Percentiles rank a stretch among this genome's conserved stretches.
phyloP scores from a whole-genome alignment of 1,140 invertebrate genomes.

The Drosophila funebris region DNA sequence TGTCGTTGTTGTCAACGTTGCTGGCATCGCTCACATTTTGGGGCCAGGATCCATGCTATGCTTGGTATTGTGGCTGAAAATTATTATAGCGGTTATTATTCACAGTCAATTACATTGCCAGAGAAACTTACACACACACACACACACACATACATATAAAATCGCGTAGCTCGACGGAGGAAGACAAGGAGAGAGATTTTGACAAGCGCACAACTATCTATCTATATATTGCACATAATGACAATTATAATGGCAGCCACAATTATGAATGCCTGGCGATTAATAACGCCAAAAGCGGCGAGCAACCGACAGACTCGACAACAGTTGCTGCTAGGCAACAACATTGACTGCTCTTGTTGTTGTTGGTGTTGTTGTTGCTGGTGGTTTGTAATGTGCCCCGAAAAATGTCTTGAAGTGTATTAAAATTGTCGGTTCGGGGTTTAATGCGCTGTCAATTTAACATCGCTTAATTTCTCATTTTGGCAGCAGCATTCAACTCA shows the following conservation, averaged over 20 bases:
- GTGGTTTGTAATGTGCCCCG: constrained; percentile 15
- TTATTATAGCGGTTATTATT: constrained; percentile 83
- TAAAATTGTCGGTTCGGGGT: constrained; percentile 50
- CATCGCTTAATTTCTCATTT: constrained; percentile 72
- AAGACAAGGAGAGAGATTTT: constrained; percentile 58
- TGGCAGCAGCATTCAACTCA: constrained; percentile 24
- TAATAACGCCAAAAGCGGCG: constrained; percentile 62
- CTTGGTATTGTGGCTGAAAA: constrained; percentile 70
- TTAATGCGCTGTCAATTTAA: constrained; percentile 71
- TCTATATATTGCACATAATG: constrained; percentile 77
- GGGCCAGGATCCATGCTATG: constrained; percentile 35
- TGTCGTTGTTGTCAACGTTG: constrained; percentile 49
- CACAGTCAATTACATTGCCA: constrained; percentile 81
- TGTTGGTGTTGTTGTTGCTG: constrained; percentile 3
- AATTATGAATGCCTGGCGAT: constrained; percentile 80
- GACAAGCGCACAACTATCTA: constrained; percentile 73
- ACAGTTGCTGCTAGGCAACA: constrained; percentile 8
- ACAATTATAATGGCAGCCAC: constrained; percentile 81
- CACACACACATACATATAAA: constrained; percentile 25
- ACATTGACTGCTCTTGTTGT: background rate
- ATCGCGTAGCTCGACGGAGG: background rate
- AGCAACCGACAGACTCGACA: constrained; percentile 35
- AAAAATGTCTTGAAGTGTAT: constrained; percentile 71
- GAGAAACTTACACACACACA: constrained; percentile 52
- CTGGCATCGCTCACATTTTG: constrained; percentile 29